Evolutionary conservation across 2,797 vertebrate species (phyloP).

Genomic region (Tragopan temminckii): DNA sequence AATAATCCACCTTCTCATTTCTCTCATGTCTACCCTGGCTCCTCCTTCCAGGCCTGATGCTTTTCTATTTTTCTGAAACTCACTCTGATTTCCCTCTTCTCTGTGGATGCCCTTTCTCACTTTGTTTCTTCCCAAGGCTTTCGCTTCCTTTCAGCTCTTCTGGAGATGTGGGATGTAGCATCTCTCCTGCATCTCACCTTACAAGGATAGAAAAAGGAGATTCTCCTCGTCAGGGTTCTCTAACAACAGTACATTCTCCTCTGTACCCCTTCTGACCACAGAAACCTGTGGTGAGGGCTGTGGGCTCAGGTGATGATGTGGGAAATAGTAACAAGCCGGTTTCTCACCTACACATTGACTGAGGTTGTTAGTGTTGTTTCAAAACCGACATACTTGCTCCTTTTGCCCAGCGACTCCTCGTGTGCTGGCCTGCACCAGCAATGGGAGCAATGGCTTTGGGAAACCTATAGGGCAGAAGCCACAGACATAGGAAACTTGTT

Average conservation of each 20-base stretch:
- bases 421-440: not conserved
- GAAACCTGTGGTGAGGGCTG: not conserved
- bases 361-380: not conserved
- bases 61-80: not conserved
- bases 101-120: not conserved
- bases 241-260: not conserved
- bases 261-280: not conserved
- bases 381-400: not conserved
- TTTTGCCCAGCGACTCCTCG: not conserved
- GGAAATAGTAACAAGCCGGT: not conserved
- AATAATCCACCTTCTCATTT: not conserved
- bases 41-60: not conserved
- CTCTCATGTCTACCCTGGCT: not conserved
- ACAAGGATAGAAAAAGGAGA: not conserved
- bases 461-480: not conserved
- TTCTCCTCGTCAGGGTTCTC: not conserved
- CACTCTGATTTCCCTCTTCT: not conserved
- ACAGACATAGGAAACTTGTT: not conserved
- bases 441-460: accelerated
- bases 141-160: not conserved
- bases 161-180: too few species aligned
- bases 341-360: not conserved
- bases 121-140: not conserved
- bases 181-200: too few species aligned
- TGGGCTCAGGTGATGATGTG: not conserved